Conservation (phyloP, 2,797 vertebrate species). For the Cyprinodon diabolis region DNA sequence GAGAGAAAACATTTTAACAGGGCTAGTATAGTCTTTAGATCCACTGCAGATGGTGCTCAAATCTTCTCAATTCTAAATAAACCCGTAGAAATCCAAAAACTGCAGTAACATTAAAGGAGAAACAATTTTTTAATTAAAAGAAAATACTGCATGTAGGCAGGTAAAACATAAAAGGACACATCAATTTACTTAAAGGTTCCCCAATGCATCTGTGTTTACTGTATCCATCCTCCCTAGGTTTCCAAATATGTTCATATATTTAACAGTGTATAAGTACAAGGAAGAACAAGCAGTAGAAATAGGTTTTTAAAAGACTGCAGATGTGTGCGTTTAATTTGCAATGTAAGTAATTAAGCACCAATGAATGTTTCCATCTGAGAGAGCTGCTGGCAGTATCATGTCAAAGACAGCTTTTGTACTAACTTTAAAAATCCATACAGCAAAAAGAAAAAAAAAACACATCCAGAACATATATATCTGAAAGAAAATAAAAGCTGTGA, state of each 20-base stretch:
- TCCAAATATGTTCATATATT: conserved; percentile 21
- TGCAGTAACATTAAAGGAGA: neutral
- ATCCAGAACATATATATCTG: conserved; percentile 8
- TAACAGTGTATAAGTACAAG: conserved; percentile 9
- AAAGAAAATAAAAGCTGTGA: conserved; percentile 31
- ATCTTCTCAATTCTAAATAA: conserved; percentile 9
- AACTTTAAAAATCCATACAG: conserved; percentile 33
- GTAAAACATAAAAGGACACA: conserved; percentile 2
- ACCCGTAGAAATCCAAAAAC: conserved; percentile 11
- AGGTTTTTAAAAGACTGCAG: conserved; percentile 16
- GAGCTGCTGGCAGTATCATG: conserved; percentile 28
- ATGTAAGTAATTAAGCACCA: conserved; percentile 45
- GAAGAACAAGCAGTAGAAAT: conserved; percentile 5
- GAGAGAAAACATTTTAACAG: neutral
- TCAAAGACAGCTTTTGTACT: conserved; percentile 16
- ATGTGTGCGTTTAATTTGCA: conserved; percentile 26
- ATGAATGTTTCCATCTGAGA: conserved; percentile 38
- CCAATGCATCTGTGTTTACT: neutral
- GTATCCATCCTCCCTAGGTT: conserved; percentile 12
- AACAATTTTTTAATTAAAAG: neutral
- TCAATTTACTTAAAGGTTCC: neutral
- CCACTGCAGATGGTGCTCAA: neutral
- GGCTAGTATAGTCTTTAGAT: neutral
- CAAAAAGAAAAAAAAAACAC: neutral
- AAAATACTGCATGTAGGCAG: neutral